A percentile compares a stretch with the other conserved stretches of the same genome.
These are phyloP conservation scores for Malacosoma neustria DNA, from an alignment of 2,888 invertebrate species.

Conservation along the genomic window DNA sequence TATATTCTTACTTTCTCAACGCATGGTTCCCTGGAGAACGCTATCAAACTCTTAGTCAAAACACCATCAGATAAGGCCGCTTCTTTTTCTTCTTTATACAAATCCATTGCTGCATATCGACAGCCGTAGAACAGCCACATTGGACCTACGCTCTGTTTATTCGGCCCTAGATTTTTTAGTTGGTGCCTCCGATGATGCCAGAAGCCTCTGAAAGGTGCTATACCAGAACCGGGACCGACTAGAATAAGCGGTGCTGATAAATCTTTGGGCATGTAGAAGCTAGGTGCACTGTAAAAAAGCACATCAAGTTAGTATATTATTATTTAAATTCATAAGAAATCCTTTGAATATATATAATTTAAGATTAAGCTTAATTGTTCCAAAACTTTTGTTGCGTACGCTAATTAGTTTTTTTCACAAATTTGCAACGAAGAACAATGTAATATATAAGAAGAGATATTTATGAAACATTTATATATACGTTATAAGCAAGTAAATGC, in stretches of 20 bases:
- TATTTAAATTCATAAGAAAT: too few relatives aligned
- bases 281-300: constrained; percentile 80
- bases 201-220: constrained; percentile 95
- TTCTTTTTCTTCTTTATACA: constrained; percentile 88
- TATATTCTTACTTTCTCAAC: constrained; percentile 79
- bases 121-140: constrained; percentile 94
- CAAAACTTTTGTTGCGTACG: too few relatives aligned
- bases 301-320: constrained; percentile 12
- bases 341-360: too few relatives aligned
- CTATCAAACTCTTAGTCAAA: constrained; percentile 83
- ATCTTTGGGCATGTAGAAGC: constrained; percentile 89
- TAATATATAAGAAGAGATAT: too few relatives aligned
- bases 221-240: constrained; percentile 94
- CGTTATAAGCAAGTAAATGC: too few relatives aligned
- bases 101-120: constrained; percentile 83
- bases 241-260: constrained; percentile 84
- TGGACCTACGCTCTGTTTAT: constrained; percentile 35
- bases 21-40: constrained; percentile 85
- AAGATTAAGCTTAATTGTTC: too few relatives aligned
- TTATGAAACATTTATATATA: too few relatives aligned
- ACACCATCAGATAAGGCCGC: constrained; percentile 80
- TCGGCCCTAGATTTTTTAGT: constrained; percentile 24
- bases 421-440: too few relatives aligned
- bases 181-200: constrained; percentile 85
- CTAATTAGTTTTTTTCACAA: too few relatives aligned